Base-by-base conservation (phyloP, 2,888 invertebrate species). In the Diabrotica balteata region DNA sequence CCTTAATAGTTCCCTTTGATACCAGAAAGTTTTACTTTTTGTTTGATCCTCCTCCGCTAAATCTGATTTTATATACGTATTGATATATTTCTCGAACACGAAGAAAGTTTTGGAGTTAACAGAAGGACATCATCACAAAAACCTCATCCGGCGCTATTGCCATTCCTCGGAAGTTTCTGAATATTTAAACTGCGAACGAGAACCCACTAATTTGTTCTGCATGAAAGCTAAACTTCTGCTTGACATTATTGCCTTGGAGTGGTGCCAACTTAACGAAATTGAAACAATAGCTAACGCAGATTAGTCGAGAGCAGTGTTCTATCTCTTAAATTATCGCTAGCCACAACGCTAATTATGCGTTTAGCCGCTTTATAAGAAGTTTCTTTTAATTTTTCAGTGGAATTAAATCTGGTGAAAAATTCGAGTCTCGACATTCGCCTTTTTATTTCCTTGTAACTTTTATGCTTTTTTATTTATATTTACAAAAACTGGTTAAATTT, bases 271-370 rank as follows among this genome's bases (percentile, higher is more conserved):
- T 73, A 76, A 79, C 78, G 78, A 79, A 82, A 82, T 82, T 81
- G 81, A 82, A 82, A 82, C 81, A 82, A 81, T 80, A 80, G 80
- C 81, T 80, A 77, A 78, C 77, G 73, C 75, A 76, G 78, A 79
- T 79, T 80, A 80, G 74, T 73, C 71, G 66, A 70, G 70, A 70
- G 69, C 64, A 60, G 69, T 66, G 64, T 68, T 70, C 72, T 72
- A 65, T 65, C 65, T 52, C 46, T 66, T 53, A 61, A 64, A 67
- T 66, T 63, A 66, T 66, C 61, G 63, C 63, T 65, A n/a, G n/a
- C n/a, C n/a, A n/a, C n/a, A n/a, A n/a, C 59, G 55, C 62, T 65
- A 63, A 68, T 64, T 65, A 69, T 68, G 57, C 61, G 61, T 50
- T 50, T 45, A 61, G 52, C 43, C 32, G 43, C 44, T 49, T 46